Base-by-base conservation (phyloP, 2,797 vertebrate species). In the Tarsius wallacei region DNA sequence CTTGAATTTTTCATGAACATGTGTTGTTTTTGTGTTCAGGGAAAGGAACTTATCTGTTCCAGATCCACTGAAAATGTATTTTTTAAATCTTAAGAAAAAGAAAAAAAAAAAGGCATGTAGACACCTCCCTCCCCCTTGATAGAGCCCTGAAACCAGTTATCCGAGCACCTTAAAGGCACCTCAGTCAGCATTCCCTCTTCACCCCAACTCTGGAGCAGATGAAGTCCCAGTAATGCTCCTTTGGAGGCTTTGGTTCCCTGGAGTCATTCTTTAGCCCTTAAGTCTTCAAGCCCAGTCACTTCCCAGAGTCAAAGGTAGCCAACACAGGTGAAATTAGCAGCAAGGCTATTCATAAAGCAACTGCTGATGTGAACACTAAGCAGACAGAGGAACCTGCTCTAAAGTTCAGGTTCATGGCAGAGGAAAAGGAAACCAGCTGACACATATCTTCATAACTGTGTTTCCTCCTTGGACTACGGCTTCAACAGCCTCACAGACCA, bases 301-400 rank as follows among this genome's bases (percentile, higher is more conserved):
- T 78, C 49, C 47, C 57, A 85, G 78, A 94, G 61, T 70, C 16
- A 33, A 61, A 85, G 57, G 83, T 61, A 80, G 80, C 93, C 77
- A 93, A 31, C 74, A 73, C 77, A 88, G 55, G 83, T 93, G 28
- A 90, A 96, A 95, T 74, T 17, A 87, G 74, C 71, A 91, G 49
- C 90, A 51, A 96, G 31, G 68, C 93, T 93, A 86, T 87, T 96
- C 81, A 90, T 68, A 87, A 76, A 94, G 71, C 36, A 64, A 78
- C 47, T 31, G 16, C 71, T 83, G 82, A 51, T 59, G 33, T 61
- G 70, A 68, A 36, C 70, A 24, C 21, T 4, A 66, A 31, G 28
- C 26, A 55, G 33, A 16, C 51, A 33, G 24, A 24, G 33, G 57
- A 93, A n/a, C 47, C 53, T 70, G 11, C 3, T 93, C 71, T 57